phyloP scores from a whole-genome alignment of 2,888 invertebrate genomes.

The Caenorhabditis sinica region DNA sequence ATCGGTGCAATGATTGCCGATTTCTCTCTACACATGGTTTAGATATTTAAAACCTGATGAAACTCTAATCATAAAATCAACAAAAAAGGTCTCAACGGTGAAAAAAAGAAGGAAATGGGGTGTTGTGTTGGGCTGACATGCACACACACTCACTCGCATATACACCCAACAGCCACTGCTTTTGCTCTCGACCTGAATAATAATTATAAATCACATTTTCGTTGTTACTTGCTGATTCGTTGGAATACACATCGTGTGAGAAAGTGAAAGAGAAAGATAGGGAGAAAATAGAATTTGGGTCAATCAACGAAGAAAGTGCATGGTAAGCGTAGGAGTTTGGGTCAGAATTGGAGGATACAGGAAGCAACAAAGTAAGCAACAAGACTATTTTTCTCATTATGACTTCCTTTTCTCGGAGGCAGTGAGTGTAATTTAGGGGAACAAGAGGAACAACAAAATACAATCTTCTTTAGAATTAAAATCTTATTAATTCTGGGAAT shows the following conservation, averaged over 20 bases:
- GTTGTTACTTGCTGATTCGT: slow-evolving; percentile 42
- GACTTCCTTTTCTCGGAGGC: too few species aligned
- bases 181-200: slow-evolving; percentile 38
- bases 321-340: slow-evolving; percentile 21
- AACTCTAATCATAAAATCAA: not conserved
- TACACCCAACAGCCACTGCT: not conserved
- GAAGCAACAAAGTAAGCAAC: not conserved
- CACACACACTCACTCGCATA: not conserved
- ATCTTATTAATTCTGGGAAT: too few species aligned
- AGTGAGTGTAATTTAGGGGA: too few species aligned
- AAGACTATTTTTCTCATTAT: not conserved
- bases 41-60: too few species aligned
- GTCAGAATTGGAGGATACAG: too few species aligned
- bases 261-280: slow-evolving; percentile 1
- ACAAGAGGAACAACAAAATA: too few species aligned
- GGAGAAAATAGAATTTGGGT: slow-evolving; percentile 18
- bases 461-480: too few species aligned
- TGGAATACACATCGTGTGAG: slow-evolving; percentile 23
- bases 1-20: too few species aligned
- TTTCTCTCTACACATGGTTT: too few species aligned
- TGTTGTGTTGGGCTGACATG: slow-evolving; percentile 3
- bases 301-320: slow-evolving; percentile 14
- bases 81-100: slow-evolving; percentile 20
- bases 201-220: slow-evolving; percentile 64
- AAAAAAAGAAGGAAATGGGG: slow-evolving; percentile 32